Evolutionary conservation across 2,888 invertebrate genomes (phyloP).

Genomic region (Auanema sp.): DNA sequence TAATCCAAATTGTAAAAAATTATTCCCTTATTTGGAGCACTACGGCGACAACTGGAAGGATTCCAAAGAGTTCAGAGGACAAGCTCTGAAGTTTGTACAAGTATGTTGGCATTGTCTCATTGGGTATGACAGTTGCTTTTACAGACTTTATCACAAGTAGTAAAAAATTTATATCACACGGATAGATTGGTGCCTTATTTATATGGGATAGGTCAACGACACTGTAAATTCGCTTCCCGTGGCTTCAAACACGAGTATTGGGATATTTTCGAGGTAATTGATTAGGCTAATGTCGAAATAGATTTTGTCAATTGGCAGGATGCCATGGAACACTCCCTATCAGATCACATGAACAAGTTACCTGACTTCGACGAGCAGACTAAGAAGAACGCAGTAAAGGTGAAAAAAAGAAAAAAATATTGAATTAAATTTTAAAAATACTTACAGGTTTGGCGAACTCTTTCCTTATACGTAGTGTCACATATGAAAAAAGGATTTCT

Average conservation of each 20-base stretch:
- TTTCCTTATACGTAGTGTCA: slow-evolving; percentile 54
- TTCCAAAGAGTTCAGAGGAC: slow-evolving; percentile 52
- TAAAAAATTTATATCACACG: slow-evolving; percentile 61
- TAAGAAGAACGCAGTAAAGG: slow-evolving; percentile 45
- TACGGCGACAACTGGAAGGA: slow-evolving; percentile 54
- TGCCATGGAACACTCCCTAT: slow-evolving; percentile 54
- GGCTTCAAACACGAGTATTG: slow-evolving; percentile 61
- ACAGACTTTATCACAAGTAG: slow-evolving; percentile 55
- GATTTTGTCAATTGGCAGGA: slow-evolving; percentile 44
- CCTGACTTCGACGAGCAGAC: slow-evolving; percentile 44
- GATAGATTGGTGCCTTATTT: slow-evolving; percentile 45
- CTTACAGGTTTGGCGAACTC: slow-evolving; percentile 49
- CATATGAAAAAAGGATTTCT: slow-evolving; percentile 57
- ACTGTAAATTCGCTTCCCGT: slow-evolving; percentile 52
- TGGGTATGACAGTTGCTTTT: slow-evolving; percentile 11
- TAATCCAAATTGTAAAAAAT: slow-evolving; percentile 54
- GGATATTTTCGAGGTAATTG: slow-evolving; percentile 59
- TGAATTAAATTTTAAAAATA: neutral
- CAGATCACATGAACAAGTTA: slow-evolving; percentile 36
- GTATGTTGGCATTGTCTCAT: slow-evolving; percentile 21
- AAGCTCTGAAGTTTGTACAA: slow-evolving; percentile 60
- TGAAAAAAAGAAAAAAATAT: slow-evolving; percentile 9
- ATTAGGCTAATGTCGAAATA: too few relatives aligned
- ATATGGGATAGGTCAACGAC: slow-evolving; percentile 55
- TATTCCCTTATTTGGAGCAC: slow-evolving; percentile 51